phyloP scores from a whole-genome alignment of 2,888 invertebrate genomes.

The Tribolium freemani region DNA sequence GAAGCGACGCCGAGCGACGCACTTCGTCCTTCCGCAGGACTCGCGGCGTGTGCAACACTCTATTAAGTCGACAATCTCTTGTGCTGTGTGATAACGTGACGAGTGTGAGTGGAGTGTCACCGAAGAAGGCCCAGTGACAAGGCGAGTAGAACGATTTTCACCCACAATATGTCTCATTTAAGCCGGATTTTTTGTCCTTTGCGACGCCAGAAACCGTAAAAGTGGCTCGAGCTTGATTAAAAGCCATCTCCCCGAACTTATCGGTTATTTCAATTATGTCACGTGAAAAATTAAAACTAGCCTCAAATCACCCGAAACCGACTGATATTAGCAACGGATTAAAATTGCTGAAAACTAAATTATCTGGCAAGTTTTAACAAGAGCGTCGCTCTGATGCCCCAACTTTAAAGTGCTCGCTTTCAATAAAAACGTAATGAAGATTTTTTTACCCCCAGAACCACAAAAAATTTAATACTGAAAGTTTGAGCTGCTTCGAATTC shows the following conservation, averaged over 20 bases:
- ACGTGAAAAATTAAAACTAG: background rate
- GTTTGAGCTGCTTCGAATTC: slow-evolving; percentile 7
- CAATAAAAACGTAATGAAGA: background rate
- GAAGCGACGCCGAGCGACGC: slow-evolving; percentile 29
- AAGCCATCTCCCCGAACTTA: background rate
- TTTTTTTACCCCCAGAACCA: background rate
- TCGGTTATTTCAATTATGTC: slow-evolving; percentile 8
- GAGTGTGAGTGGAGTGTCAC: background rate
- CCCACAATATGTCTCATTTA: too few relatives aligned
- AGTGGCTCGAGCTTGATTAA: slow-evolving; percentile 15
- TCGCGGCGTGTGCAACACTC: background rate
- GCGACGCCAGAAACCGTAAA: slow-evolving; percentile 17
- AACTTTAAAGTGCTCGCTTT: too few relatives aligned
- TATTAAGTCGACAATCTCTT: background rate
- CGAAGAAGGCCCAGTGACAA: background rate
- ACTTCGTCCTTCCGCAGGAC: slow-evolving; percentile 9
- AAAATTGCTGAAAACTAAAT: background rate
- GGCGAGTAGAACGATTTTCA: background rate
- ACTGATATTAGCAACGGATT: background rate
- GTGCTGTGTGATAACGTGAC: background rate
- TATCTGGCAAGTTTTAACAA: background rate
- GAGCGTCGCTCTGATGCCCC: background rate
- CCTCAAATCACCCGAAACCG: background rate
- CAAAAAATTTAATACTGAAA: slow-evolving; percentile 6
- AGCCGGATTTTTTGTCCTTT: background rate